Evolutionary conservation across 2,888 invertebrate genomes (phyloP), one percentile per base, ranked within the genome.

Genomic region (Luffia ferchaultella): DNA sequence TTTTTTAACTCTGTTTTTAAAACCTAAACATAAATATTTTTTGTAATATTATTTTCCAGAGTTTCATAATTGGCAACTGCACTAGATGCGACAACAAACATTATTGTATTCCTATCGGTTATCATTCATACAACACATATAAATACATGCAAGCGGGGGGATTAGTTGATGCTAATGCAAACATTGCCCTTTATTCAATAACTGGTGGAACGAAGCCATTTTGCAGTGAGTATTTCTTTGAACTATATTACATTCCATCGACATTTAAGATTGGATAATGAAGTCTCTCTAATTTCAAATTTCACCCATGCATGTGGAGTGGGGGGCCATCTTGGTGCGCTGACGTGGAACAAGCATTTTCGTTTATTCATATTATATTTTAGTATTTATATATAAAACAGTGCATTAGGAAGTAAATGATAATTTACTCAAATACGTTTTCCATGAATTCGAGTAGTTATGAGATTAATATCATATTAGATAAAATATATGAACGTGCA

Each of bases 171-270:
- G 70, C 84, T 1, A 76, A 80, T 46, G 65, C 85, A 0, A 84
- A 87, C 48, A 75, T 90, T 1, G 83, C 86, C 0, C 85, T 93
- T 17, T 96, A 90, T 66, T 80, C 93, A 1, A 87, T 92, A 65
- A 95, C 95, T 0, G 90, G 89, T 7, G 83, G 85, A 42, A 68
- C 76, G 1, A 85, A 83, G 52, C 94, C 95, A 15, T 95, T 86
- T 72, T 95, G 95, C 72, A 89, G 95, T 91, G 70, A 89, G 78
- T 79, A 57, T 48, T 30, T 18, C 5, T 19, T 42, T 42, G 30
- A 42, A 5, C n/a, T 18, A 5, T 40, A 42, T 42, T 5, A 19
- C n/a, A n/a, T n/a, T n/a, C n/a, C n/a, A n/a, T n/a, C n/a, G n/a
- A n/a, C n/a, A n/a, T n/a, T n/a, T n/a, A n/a, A n/a, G n/a, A n/a